These are phyloP conservation scores for Aromia moschata DNA, from an alignment of 2,888 invertebrate genomes.

Conservation along the genomic window DNA sequence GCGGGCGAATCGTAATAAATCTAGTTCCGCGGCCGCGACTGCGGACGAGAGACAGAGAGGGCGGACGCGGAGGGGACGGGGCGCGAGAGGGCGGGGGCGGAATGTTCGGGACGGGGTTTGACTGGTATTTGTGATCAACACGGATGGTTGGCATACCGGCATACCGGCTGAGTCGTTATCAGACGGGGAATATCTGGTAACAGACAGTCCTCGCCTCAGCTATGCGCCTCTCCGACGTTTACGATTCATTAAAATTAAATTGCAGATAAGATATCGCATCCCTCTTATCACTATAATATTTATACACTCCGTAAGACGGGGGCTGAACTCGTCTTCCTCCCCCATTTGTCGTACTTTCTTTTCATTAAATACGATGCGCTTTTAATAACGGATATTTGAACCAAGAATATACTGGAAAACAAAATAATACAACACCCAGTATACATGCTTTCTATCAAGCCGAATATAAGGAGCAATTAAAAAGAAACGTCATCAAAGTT, in stretches of 20 bases:
- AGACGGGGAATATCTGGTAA: constrained; percentile 54
- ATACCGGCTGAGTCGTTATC: constrained; percentile 50
- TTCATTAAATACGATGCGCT: too few relatives aligned
- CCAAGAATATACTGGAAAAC: too few relatives aligned
- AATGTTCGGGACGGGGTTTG: too few relatives aligned
- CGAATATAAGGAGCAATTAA: too few relatives aligned
- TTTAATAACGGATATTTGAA: too few relatives aligned
- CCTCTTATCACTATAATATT: constrained; percentile 19
- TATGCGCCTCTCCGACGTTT: constrained; percentile 57
- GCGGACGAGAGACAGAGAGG: constrained; percentile 2
- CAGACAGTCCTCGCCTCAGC: constrained; percentile 53
- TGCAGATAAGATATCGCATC: constrained; percentile 29
- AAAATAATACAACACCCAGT: too few relatives aligned
- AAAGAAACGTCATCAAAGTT: too few relatives aligned
- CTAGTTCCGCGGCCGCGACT: constrained; percentile 29
- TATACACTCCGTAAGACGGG: constrained; percentile 14
- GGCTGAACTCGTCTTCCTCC: background rate
- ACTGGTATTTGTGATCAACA: constrained; percentile 58
- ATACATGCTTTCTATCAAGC: too few relatives aligned
- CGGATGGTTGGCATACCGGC: constrained; percentile 57
- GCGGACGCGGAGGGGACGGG: constrained; percentile 3
- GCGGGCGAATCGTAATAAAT: constrained; percentile 32
- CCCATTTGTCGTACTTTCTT: constrained; percentile 1
- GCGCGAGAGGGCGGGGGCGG: constrained; percentile 22
- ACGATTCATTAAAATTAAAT: constrained; percentile 60